phyloP scores from a whole-genome alignment of 2,113 vertebrate genomes.

The Lonchura striata region DNA sequence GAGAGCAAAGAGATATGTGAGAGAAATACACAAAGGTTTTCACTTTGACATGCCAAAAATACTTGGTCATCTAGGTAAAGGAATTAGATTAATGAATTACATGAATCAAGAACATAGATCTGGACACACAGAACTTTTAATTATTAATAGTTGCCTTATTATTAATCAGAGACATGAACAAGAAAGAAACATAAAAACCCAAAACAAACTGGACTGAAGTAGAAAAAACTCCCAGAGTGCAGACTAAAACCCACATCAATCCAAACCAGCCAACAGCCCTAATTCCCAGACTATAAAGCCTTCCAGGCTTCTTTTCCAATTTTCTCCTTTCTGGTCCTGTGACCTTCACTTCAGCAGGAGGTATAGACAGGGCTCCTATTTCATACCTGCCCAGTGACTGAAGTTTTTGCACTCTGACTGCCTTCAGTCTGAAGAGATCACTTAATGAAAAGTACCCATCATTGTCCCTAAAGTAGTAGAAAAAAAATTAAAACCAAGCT shows the following conservation, averaged over 20 bases:
- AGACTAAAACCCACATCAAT: background rate
- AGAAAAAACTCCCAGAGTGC: background rate
- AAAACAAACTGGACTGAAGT: background rate
- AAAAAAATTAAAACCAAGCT: rapidly evolving
- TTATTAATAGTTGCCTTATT: background rate
- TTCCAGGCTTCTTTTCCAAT: background rate
- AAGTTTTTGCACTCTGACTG: background rate
- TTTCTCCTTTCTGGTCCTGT: background rate
- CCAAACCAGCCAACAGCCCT: background rate
- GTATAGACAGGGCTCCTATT: background rate
- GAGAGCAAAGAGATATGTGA: background rate
- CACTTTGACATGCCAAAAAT: background rate
- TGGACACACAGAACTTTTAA: background rate
- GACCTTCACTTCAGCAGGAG: background rate
- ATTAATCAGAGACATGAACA: background rate
- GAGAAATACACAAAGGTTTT: background rate
- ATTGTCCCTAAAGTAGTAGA: background rate
- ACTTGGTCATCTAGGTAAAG: background rate
- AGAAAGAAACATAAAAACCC: background rate
- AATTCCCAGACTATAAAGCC: background rate
- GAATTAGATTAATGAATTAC: background rate
- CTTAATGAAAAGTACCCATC: background rate
- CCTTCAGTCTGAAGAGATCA: background rate
- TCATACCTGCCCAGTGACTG: background rate
- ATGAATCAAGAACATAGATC: background rate